Base-by-base conservation (phyloP, 2,113 vertebrate species). In the Lonchura striata region DNA sequence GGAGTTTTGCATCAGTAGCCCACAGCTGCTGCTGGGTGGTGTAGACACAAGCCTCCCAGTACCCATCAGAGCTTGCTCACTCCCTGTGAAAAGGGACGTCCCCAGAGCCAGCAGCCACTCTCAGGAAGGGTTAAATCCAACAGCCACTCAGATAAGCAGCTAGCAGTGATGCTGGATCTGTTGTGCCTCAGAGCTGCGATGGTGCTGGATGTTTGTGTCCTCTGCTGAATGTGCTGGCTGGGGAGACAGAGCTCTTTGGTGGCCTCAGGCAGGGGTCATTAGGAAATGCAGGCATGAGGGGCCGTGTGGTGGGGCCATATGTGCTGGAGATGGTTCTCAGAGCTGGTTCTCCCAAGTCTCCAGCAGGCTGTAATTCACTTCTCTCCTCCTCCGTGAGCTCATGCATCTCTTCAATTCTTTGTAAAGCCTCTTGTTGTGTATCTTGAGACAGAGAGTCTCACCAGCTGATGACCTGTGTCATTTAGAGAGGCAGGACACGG, bases 301-400 rank as follows among this genome's bases (percentile, higher is more conserved):
- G 39, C n/a, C 6, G 0, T 24, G 18, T 27, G 19, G 46, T 52
- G 22, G 65, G 50, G 44, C 19, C 1, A 3, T 64, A 9, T 4
- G 8, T 22, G 30, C 70, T 88, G n/a, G 66, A 66, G 47, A 7
- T 69, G 59, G 46, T 61, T 87, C 59, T 54, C 76, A 37, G 68
- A 77, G 47, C 11, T 65, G 33, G 39, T 39, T 82, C 37, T 87
- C 17, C 35, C 18, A 65, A 6, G 20, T 5, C 27, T 76, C 35
- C 39, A 79, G 30, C 22, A 50, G 59, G 35, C 66, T 71, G 39
- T 76, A 39, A 47, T 79, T 79, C 20, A 14, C 50, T 89, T 37
- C 39, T 69, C 20, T 72, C 47, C 44, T 65, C 33, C 54, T 85
- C 63, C 65, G 42, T 2, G 13, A 71, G 64, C 60, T 84, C 28